A percentile compares a stretch with the other conserved stretches of the same genome.
These are phyloP conservation scores for Alcis repandata DNA, from an alignment of 2,888 invertebrate species.

Conservation along the genomic window DNA sequence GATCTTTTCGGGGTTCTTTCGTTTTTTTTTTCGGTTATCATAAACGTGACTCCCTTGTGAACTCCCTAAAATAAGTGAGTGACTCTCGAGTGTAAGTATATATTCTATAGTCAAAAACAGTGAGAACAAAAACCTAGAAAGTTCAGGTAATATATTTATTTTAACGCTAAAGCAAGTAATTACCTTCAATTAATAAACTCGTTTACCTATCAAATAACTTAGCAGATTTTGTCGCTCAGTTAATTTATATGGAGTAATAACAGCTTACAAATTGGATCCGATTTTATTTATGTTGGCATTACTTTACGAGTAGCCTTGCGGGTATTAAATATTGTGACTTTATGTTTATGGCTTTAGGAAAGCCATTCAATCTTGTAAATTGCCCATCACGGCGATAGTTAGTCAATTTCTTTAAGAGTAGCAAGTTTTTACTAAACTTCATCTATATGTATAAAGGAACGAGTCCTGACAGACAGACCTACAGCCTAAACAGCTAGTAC, in stretches of 20 bases:
- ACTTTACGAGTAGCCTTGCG: slow-evolving; percentile 40
- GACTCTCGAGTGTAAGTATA: too few species aligned
- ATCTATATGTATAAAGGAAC: too few species aligned
- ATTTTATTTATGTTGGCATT: slow-evolving; percentile 41
- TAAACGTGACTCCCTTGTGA: too few species aligned
- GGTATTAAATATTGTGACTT: slow-evolving; percentile 36
- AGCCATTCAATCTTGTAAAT: slow-evolving; percentile 33
- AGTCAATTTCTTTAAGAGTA: slow-evolving; percentile 2
- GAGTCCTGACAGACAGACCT: too few species aligned
- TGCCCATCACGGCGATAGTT: slow-evolving; percentile 12
- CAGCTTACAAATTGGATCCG: slow-evolving; percentile 39
- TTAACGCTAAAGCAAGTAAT: background rate
- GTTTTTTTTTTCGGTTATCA: too few species aligned
- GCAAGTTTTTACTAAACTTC: background rate
- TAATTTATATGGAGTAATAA: slow-evolving; percentile 38
- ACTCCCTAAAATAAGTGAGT: too few species aligned
- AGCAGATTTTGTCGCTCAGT: slow-evolving; percentile 13
- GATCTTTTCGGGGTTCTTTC: too few species aligned
- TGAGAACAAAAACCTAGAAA: too few species aligned
- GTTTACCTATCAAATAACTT: slow-evolving; percentile 6
- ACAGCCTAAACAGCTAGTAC: too few species aligned
- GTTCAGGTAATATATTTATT: too few species aligned
- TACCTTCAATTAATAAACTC: background rate
- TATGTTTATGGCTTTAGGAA: slow-evolving; percentile 43
- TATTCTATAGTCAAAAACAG: too few species aligned